These are phyloP conservation scores for Cantharis rustica DNA, from an alignment of 2,888 invertebrate species.

Conservation along the genomic window DNA sequence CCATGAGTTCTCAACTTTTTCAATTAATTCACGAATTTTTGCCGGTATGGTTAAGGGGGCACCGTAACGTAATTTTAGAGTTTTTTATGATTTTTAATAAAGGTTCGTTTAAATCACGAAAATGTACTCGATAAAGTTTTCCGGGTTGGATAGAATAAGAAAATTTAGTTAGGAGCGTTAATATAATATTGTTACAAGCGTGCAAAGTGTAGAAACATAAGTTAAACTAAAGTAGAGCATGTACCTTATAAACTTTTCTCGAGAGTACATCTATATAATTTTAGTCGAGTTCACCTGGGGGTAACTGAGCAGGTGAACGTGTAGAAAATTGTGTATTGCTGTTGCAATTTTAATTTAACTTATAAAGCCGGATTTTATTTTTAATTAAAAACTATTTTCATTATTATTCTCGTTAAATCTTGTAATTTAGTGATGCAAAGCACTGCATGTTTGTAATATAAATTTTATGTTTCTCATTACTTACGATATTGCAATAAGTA, in stretches of 20 bases:
- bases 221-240: not conserved
- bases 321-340: not conserved
- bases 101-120: not conserved
- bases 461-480: not conserved
- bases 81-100: not conserved
- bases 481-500: not conserved
- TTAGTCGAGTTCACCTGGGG: not conserved
- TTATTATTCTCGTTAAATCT: not conserved
- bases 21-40: not conserved
- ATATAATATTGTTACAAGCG: not conserved
- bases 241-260: not conserved
- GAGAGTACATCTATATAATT: not conserved
- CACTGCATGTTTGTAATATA: not conserved
- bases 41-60: not conserved
- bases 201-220: not conserved
- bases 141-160: not conserved
- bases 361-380: not conserved
- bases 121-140: not conserved
- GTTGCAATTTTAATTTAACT: not conserved
- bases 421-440: not conserved
- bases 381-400: not conserved
- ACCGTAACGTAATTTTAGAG: not conserved
- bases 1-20: not conserved
- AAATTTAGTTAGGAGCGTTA: not conserved
- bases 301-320: not conserved